Percentiles rank a stretch among this genome's conserved stretches.
phyloP scores from a whole-genome alignment of 2,797 vertebrate genomes.

The Coreius guichenoti region DNA sequence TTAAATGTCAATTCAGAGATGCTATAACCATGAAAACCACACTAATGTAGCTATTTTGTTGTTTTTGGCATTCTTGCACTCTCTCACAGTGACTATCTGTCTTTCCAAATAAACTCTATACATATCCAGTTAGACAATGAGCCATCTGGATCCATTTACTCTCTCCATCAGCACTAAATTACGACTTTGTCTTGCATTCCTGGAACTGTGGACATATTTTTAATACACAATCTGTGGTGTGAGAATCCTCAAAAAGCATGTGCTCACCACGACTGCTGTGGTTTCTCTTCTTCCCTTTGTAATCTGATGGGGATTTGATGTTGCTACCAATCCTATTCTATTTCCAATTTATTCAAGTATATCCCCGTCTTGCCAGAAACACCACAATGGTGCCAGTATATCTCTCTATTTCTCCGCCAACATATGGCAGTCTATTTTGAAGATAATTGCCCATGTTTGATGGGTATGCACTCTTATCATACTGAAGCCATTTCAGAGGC shows the following conservation, averaged over 20 bases:
- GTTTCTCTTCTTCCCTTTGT: constrained; percentile 34
- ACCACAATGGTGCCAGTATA: constrained; percentile 28
- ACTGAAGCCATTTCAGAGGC: constrained; percentile 34
- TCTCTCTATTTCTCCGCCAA: constrained; percentile 44
- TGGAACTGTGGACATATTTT: constrained; percentile 51
- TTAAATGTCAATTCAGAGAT: background rate
- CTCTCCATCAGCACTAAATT: constrained; percentile 52
- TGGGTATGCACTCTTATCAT: constrained; percentile 46
- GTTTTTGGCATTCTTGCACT: constrained; percentile 25
- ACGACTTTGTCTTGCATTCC: constrained; percentile 46
- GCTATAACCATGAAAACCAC: background rate
- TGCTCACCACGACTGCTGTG: constrained; percentile 47
- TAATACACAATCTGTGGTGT: constrained; percentile 59
- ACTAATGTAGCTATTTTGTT: constrained; percentile 6
- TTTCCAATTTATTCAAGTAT: constrained; percentile 49
- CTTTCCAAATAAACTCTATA: constrained; percentile 38
- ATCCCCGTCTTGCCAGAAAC: constrained; percentile 40
- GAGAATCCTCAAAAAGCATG: constrained; percentile 54
- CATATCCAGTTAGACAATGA: constrained; percentile 50
- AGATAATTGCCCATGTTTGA: constrained; percentile 54
- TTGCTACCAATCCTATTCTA: constrained; percentile 34
- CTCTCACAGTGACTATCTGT: constrained; percentile 37
- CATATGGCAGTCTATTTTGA: constrained; percentile 52
- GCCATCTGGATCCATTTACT: constrained; percentile 61
- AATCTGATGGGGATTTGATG: constrained; percentile 54